Conservation (phyloP, 1,140 invertebrate genomes). For the Popillia japonica region DNA sequence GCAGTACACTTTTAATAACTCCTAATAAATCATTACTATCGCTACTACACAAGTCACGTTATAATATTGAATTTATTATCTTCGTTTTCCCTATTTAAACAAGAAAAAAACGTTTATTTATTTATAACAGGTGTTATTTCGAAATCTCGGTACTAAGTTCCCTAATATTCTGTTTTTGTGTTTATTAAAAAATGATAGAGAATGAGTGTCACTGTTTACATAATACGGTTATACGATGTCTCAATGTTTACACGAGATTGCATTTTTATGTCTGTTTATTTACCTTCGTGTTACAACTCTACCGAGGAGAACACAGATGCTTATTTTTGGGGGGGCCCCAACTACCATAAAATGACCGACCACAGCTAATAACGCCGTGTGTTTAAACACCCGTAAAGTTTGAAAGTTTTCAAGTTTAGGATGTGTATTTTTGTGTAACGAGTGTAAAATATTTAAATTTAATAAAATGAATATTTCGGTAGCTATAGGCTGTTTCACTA, state of each 20-base stretch:
- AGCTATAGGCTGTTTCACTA: too few species aligned
- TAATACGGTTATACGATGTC: constrained; percentile 2
- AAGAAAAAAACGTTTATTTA: neutral
- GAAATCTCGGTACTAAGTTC: neutral
- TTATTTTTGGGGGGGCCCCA: neutral
- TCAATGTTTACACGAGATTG: constrained; percentile 14
- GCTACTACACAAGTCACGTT: too few species aligned
- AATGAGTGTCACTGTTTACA: neutral
- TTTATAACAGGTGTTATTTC: constrained; percentile 28
- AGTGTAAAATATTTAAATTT: neutral
- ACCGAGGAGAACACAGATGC: neutral
- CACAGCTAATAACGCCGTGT: neutral
- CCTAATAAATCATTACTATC: too few species aligned
- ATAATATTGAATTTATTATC: too few species aligned
- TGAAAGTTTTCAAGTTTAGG: neutral
- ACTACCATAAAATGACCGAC: neutral
- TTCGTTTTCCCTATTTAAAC: too few species aligned
- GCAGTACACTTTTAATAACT: neutral
- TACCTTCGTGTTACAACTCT: neutral
- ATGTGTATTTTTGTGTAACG: neutral
- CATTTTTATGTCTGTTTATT: constrained; percentile 7
- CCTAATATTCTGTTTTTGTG: too few species aligned
- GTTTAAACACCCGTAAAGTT: neutral
- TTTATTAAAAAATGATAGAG: too few species aligned
- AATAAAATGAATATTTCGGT: too few species aligned